phyloP scores from a whole-genome alignment of 2,888 invertebrate genomes.

The Colletes collaris region DNA sequence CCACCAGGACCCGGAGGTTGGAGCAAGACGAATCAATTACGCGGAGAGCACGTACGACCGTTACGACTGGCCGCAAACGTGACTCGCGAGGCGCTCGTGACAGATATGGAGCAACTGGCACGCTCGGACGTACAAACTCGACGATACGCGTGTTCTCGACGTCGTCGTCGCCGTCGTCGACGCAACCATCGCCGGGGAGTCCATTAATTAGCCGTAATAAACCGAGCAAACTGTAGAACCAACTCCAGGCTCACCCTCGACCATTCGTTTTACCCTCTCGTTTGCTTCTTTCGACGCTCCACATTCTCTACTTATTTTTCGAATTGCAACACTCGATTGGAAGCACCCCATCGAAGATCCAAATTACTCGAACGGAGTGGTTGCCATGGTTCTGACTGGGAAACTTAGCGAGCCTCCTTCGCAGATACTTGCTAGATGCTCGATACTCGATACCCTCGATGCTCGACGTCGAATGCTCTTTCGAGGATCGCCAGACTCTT shows the following conservation, averaged over 20 bases:
- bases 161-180: constrained; percentile 27
- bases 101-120: constrained; percentile 73
- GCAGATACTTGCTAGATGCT: not conserved
- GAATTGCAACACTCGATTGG: too few species aligned
- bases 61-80: constrained; percentile 74
- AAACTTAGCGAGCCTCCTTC: not conserved
- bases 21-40: constrained; percentile 75
- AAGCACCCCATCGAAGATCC: not conserved
- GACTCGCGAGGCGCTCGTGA: constrained; percentile 72
- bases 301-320: too few species aligned
- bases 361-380: not conserved
- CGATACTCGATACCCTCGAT: not conserved
- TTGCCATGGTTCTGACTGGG: not conserved
- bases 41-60: constrained; percentile 64
- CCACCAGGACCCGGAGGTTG: constrained; percentile 31
- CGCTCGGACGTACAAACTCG: constrained; percentile 44
- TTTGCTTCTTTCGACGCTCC: too few species aligned
- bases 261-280: too few species aligned
- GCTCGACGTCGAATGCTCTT: constrained; percentile 2
- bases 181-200: constrained; percentile 57
- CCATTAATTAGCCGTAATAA: constrained; percentile 78
- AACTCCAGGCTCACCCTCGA: constrained; percentile 6
- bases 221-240: constrained; percentile 61
- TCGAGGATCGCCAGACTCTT: not conserved
- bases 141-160: not conserved